Evolutionary conservation across 64 coral and sea anemone genomes (phyloP).

Genomic region (Hydrozoanthus tunicans): DNA sequence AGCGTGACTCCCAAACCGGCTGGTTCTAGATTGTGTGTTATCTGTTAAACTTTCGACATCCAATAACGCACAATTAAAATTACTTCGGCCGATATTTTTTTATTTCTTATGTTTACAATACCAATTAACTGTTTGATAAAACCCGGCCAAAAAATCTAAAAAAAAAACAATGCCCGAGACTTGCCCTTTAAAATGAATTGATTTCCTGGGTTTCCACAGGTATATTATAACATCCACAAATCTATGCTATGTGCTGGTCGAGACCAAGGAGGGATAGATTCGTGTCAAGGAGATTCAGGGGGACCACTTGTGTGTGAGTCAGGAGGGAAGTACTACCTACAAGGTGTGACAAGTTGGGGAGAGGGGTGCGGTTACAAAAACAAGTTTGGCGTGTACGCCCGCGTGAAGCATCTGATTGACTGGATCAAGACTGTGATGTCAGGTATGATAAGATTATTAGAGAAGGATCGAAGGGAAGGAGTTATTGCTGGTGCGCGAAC

Average conservation of each 20-base stretch:
- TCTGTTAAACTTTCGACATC: too few species aligned
- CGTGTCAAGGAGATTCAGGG: neutral
- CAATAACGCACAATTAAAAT: too few species aligned
- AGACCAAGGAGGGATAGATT: slow-evolving; percentile 3
- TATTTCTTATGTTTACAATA: too few species aligned
- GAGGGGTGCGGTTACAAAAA: slow-evolving; percentile 24
- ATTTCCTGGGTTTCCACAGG: neutral
- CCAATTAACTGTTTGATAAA: too few species aligned
- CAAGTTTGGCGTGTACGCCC: slow-evolving; percentile 12
- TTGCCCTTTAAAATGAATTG: too few species aligned
- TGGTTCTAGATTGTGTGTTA: too few species aligned
- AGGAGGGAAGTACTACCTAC: slow-evolving; percentile 6
- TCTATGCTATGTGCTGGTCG: neutral
- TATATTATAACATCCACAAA: neutral
- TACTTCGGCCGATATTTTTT: too few species aligned
- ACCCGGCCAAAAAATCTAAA: too few species aligned
- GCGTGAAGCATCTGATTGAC: neutral
- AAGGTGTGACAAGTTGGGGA: slow-evolving; percentile 28
- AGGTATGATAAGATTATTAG: neutral
- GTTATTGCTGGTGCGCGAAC: too few species aligned
- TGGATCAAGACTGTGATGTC: slow-evolving; percentile 19
- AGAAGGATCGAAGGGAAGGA: neutral
- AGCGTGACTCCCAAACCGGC: too few species aligned
- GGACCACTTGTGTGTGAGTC: slow-evolving; percentile 24
- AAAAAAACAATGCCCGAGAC: too few species aligned